These are phyloP conservation scores for Chromobotia macracanthus DNA, from an alignment of 2,797 vertebrate genomes.

Conservation along the genomic window DNA sequence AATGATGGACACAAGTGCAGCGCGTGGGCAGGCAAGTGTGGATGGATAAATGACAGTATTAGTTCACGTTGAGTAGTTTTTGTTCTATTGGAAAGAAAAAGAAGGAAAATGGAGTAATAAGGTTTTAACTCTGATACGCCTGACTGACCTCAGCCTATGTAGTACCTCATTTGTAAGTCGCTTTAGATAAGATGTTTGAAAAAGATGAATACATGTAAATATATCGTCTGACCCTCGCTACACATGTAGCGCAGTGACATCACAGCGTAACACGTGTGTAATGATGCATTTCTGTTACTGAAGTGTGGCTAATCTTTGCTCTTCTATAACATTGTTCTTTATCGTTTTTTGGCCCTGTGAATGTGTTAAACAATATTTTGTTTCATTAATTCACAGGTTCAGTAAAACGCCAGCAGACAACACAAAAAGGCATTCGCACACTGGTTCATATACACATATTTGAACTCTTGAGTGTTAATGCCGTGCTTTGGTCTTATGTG, in stretches of 20 bases:
- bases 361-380: neutral
- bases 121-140: slow-evolving; percentile 20
- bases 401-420: neutral
- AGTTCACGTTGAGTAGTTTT: slow-evolving; percentile 24
- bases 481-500: neutral
- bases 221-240: neutral
- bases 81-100: slow-evolving; percentile 2
- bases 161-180: slow-evolving; percentile 11
- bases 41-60: slow-evolving; percentile 11
- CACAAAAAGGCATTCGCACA: neutral
- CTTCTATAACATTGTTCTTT: neutral
- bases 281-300: slow-evolving; percentile 1
- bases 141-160: slow-evolving; percentile 12
- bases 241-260: neutral
- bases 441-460: neutral
- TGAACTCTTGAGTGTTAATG: neutral
- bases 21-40: slow-evolving; percentile 26
- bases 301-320: neutral
- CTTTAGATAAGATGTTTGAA: neutral
- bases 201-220: slow-evolving; percentile 6
- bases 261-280: neutral
- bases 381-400: neutral
- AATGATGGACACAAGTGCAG: slow-evolving; percentile 36
- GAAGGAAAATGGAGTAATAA: neutral
- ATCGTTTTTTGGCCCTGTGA: neutral